Percentiles rank a stretch among this genome's conserved stretches.
These are phyloP conservation scores for Ochlodes sylvanus DNA, from an alignment of 2,888 invertebrate genomes.

Conservation along the genomic window DNA sequence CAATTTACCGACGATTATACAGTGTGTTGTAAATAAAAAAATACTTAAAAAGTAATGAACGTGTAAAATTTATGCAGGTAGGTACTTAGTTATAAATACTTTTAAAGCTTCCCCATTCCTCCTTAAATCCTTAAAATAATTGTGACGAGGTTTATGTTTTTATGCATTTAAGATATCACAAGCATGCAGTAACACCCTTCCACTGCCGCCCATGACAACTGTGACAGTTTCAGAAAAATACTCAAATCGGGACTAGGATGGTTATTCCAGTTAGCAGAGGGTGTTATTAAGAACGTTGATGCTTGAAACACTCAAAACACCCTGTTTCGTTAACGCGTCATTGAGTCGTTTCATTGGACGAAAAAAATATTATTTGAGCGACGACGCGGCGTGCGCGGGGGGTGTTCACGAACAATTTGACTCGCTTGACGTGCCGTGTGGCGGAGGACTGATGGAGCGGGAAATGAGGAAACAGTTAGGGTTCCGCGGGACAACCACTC, in stretches of 20 bases:
- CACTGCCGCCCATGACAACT: no score
- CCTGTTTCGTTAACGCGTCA: conserved; percentile 33
- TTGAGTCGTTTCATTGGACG: conserved; percentile 36
- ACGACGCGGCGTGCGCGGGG: conserved; percentile 9
- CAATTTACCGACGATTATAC: conserved; percentile 24
- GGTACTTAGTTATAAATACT: no score
- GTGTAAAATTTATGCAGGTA: no score
- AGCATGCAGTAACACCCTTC: no score
- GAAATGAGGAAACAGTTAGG: conserved; percentile 20
- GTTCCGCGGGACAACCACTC: not conserved
- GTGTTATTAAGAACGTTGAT: not conserved
- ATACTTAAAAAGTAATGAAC: no score
- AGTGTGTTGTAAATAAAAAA: not conserved
- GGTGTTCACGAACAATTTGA: conserved; percentile 54
- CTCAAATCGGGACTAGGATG: no score
- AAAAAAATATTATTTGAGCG: conserved; percentile 36
- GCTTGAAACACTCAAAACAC: conserved; percentile 12
- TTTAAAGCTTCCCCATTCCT: no score
- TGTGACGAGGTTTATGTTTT: no score
- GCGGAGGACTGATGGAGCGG: conserved; percentile 24
- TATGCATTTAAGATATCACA: no score
- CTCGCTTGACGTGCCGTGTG: conserved; percentile 43
- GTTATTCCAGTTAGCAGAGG: no score
- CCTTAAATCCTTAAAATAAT: no score
- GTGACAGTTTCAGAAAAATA: no score